Conservation (phyloP, 2,113 vertebrate genomes). For the Rynchops niger region DNA sequence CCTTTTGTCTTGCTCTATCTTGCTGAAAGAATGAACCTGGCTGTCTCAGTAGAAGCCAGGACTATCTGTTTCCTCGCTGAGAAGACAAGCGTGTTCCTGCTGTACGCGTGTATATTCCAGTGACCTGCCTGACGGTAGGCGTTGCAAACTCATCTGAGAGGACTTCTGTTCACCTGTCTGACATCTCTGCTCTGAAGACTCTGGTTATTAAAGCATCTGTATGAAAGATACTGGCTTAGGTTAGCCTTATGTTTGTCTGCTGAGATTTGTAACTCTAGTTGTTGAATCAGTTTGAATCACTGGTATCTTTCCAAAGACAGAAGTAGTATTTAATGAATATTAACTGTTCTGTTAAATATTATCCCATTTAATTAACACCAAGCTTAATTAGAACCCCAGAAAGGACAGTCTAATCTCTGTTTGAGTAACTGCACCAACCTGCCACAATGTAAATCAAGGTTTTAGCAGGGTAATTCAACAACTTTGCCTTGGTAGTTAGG, state of each 20-base stretch:
- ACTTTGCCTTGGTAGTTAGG: constrained; percentile 3
- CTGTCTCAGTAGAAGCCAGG: background rate
- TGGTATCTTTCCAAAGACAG: background rate
- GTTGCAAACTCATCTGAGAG: background rate
- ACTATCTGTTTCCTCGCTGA: background rate
- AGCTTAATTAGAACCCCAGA: constrained; percentile 18
- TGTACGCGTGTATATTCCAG: background rate
- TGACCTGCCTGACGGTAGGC: background rate
- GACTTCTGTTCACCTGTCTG: background rate
- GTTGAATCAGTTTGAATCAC: background rate
- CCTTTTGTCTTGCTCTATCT: background rate
- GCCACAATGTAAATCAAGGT: background rate
- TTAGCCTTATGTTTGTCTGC: background rate
- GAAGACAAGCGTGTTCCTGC: background rate
- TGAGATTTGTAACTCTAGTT: background rate
- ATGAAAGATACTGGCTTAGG: background rate
- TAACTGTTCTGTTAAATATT: background rate
- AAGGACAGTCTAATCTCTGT: constrained; percentile 6
- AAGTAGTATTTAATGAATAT: background rate
- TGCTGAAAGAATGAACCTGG: background rate
- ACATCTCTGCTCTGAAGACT: background rate
- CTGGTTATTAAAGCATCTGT: background rate
- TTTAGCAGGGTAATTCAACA: constrained; percentile 9
- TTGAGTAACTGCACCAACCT: constrained; percentile 12
- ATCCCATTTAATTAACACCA: background rate